A percentile compares a stretch with the other conserved stretches of the same genome.
Evolutionary conservation across 2,113 vertebrate species (phyloP).

Genomic region (Tursiops truncatus): DNA sequence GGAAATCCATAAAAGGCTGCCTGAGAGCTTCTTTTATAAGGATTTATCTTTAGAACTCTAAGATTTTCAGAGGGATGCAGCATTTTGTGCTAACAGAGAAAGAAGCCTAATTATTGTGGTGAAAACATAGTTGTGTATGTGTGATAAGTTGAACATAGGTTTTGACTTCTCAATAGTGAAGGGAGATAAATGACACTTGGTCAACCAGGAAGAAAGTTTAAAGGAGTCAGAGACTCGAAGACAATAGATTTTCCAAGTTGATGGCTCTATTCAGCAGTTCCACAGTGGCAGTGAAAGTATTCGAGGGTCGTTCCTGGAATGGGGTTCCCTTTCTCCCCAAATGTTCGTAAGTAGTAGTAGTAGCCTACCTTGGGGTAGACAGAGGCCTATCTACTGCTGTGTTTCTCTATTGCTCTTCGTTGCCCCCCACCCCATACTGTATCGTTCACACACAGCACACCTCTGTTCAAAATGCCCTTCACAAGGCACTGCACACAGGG

Average conservation of each 20-base stretch:
- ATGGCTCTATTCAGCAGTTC: slow-evolving; percentile 45
- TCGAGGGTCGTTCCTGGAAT: background rate
- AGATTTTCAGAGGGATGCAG: background rate
- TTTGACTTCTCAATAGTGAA: slow-evolving; percentile 30
- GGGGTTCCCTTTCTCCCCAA: background rate
- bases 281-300: background rate
- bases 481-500: background rate
- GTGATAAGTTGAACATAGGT: background rate
- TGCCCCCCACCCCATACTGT: no score
- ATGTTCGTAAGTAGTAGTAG: background rate
- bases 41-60: background rate
- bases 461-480: background rate
- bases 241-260: slow-evolving; percentile 66
- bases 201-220: slow-evolving; percentile 44
- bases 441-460: background rate
- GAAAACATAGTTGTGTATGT: background rate
- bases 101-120: background rate
- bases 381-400: background rate
- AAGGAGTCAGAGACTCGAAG: slow-evolving; percentile 18
- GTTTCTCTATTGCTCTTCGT: background rate
- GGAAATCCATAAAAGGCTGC: background rate
- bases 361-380: background rate
- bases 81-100: background rate
- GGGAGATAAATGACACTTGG: background rate
- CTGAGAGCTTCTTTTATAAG: background rate